These are phyloP conservation scores for Tinea semifulvella DNA, from an alignment of 2,888 invertebrate species.

Conservation along the genomic window DNA sequence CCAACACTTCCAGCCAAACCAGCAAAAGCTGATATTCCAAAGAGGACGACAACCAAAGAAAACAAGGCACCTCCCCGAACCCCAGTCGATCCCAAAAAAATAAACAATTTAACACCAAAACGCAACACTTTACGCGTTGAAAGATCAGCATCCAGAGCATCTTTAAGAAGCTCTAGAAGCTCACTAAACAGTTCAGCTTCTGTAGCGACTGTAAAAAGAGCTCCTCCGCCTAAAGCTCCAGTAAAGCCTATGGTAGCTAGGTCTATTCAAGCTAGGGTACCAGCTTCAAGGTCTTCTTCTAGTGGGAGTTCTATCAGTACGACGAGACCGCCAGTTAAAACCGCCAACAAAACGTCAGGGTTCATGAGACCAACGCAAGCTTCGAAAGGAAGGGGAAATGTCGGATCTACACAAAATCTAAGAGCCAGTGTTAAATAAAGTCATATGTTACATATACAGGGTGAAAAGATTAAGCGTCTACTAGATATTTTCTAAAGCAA, in stretches of 20 bases:
- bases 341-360: conserved; percentile 55
- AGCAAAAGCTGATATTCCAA: conserved; percentile 46
- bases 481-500: too few relatives aligned
- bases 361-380: conserved; percentile 91
- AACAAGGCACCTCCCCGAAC: conserved; percentile 46
- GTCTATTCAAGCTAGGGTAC: conserved; percentile 45
- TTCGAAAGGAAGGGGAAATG: conserved; percentile 74
- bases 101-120: conserved; percentile 28
- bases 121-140: conserved; percentile 69
- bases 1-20: conserved; percentile 53
- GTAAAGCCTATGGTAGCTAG: conserved; percentile 62
- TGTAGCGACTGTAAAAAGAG: conserved; percentile 79
- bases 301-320: conserved; percentile 61
- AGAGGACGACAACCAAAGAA: conserved; percentile 63
- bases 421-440: conserved; percentile 43
- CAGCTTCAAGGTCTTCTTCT: conserved; percentile 55
- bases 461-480: neutral
- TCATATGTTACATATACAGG: too few relatives aligned
- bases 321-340: conserved; percentile 50
- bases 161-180: conserved; percentile 82
- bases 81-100: conserved; percentile 41
- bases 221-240: conserved; percentile 50
- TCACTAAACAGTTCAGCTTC: conserved; percentile 85
- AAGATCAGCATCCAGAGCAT: conserved; percentile 80
- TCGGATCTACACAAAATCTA: conserved; percentile 36